Conservation (phyloP, 2,113 vertebrate genomes). For the Oriolus oriolus region DNA sequence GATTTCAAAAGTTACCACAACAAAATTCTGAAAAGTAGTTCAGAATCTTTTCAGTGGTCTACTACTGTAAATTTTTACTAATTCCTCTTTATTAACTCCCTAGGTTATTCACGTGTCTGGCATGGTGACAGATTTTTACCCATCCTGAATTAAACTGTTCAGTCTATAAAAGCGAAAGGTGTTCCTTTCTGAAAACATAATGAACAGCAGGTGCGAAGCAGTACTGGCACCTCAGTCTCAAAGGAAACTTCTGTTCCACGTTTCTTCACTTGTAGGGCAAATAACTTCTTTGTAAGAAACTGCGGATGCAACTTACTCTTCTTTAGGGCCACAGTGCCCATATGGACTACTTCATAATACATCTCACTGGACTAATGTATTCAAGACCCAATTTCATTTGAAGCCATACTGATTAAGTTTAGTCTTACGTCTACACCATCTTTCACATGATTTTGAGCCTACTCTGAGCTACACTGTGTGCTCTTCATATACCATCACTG, state of each 20-base stretch:
- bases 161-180: not conserved
- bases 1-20: not conserved
- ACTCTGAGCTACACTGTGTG: not conserved
- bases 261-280: not conserved
- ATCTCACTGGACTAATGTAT: not conserved
- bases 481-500: not conserved
- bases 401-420: not conserved
- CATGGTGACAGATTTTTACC: not conserved
- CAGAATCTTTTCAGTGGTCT: not conserved
- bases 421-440: not conserved
- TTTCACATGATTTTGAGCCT: not conserved
- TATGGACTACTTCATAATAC: not conserved
- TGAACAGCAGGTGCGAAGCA: not conserved
- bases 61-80: not conserved
- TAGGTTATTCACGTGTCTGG: not conserved
- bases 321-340: not conserved
- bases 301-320: not conserved
- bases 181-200: not conserved
- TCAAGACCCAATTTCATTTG: not conserved
- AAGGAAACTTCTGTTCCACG: not conserved
- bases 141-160: not conserved
- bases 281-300: not conserved
- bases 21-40: not conserved
- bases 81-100: not conserved
- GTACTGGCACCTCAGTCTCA: not conserved